Evolutionary conservation across 2,113 vertebrate species (phyloP), one percentile per base, ranked within the genome.

Genomic region (Percopsis transmontana): DNA sequence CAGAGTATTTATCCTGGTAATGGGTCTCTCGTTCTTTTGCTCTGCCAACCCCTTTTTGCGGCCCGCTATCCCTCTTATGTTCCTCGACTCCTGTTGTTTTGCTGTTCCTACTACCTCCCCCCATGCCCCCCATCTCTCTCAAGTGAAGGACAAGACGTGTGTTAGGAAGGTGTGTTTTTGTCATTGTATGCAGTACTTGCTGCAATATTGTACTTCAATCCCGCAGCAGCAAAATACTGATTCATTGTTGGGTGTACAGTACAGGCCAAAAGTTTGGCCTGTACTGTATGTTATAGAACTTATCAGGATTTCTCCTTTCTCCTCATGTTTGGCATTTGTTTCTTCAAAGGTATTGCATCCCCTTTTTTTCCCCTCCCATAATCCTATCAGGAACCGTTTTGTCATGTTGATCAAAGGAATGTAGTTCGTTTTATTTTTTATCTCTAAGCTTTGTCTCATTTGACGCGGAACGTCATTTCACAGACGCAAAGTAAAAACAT

Each of bases 1-100:
- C 77, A 51, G 58, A 62, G 44, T 74, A 79, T 86, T 84, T 90
- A 85, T 80, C 76, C 42, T 70, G 71, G 33, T 76, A 78, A 82
- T 88, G 0, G 74, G 81, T 87, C 68, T 74, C 71, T 82, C 62
- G 79, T 69, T 66, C 57, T 69, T 54, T 50, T 41, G 57, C 45
- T 54, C 58, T 38, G 54, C 66, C 48, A 76, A 47, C 18, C 14
- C 44, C 20, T 56, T 54, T 74, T 10, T 16, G 4, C 51, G 16
- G 5, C 19, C 21, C 21, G 19, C 15, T 45, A 33, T 51, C 18
- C 58, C 48, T 18, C 58, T 54, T 51, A n/a, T 42, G 18, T n/a
- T 27, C 16, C 56, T 40, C n/a, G n/a, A 27, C 5, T 16, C 11
- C 55, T 54, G 2, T 56, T n/a, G n/a, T 18, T 12, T 9, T 9